These are phyloP conservation scores for Leontocebus nigricollis DNA, from an alignment of 2,797 vertebrate genomes.

Conservation along the genomic window DNA sequence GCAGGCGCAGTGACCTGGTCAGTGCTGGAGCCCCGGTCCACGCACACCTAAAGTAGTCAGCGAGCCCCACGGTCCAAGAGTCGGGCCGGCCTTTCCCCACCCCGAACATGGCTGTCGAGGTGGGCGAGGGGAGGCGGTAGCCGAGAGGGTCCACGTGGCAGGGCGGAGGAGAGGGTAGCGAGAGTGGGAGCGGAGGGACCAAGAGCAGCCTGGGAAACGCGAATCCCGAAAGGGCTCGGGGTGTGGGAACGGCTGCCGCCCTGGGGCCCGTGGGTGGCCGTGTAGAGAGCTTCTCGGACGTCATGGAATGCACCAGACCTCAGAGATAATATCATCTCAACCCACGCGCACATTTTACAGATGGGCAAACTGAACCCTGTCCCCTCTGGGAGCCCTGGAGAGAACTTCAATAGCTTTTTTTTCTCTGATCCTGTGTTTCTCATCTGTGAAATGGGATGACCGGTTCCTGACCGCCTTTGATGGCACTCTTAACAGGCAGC, in stretches of 20 bases:
- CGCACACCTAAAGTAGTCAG: rapidly evolving
- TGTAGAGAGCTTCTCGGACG: background rate
- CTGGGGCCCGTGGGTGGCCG: too few species aligned
- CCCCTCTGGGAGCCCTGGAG: background rate
- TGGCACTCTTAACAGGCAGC: background rate
- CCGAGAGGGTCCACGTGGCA: background rate
- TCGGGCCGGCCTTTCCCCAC: rapidly evolving
- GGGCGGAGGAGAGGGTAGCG: background rate
- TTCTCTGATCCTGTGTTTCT: background rate
- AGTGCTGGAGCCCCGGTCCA: rapidly evolving
- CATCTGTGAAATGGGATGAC: background rate
- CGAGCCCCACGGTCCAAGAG: rapidly evolving
- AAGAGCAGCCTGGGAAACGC: background rate
- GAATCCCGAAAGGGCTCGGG: rapidly evolving
- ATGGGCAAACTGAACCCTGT: background rate
- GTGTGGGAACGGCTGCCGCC: rapidly evolving
- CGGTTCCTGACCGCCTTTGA: background rate
- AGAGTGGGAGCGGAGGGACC: background rate
- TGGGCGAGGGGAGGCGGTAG: rapidly evolving
- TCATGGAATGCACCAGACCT: rapidly evolving
- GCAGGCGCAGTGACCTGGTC: background rate
- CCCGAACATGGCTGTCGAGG: rapidly evolving
- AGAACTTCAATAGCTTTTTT: background rate
- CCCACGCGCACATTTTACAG: background rate
- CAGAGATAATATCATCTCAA: background rate